These are phyloP conservation scores for Oreocharis arfaki DNA, from an alignment of 2,113 vertebrate species.

Conservation along the genomic window DNA sequence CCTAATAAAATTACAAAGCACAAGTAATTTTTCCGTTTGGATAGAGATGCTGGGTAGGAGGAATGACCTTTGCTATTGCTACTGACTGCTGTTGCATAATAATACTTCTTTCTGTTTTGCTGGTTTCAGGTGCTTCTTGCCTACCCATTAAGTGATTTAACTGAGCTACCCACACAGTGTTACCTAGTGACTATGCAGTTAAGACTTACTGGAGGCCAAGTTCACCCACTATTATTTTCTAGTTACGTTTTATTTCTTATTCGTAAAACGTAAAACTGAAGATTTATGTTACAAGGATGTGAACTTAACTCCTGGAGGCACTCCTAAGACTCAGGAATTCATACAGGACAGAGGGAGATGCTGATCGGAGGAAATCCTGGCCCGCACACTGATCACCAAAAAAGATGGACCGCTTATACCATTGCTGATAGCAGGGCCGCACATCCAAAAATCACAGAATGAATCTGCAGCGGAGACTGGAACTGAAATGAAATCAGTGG, in stretches of 20 bases:
- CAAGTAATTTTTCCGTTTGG: background rate
- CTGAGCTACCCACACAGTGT: conserved; percentile 1
- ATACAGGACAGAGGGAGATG: background rate
- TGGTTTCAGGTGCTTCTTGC: background rate
- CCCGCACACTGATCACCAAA: background rate
- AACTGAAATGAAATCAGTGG: background rate
- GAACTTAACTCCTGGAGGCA: background rate
- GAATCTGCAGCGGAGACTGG: background rate
- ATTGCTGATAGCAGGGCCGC: background rate
- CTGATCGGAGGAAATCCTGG: background rate
- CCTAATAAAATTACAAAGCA: background rate
- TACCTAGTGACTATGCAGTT: conserved; percentile 1
- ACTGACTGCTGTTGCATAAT: background rate
- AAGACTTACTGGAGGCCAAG: background rate
- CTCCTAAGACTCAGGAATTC: background rate
- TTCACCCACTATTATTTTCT: background rate
- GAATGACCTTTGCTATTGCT: background rate
- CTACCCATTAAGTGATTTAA: conserved; percentile 5
- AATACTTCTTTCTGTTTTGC: background rate
- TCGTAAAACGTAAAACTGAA: background rate
- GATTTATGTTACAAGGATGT: background rate
- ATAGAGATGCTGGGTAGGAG: background rate
- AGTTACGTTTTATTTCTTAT: background rate
- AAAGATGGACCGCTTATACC: background rate
- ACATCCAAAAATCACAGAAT: background rate